phyloP scores from a whole-genome alignment of 2,113 vertebrate genomes.

The Symphodus melops region DNA sequence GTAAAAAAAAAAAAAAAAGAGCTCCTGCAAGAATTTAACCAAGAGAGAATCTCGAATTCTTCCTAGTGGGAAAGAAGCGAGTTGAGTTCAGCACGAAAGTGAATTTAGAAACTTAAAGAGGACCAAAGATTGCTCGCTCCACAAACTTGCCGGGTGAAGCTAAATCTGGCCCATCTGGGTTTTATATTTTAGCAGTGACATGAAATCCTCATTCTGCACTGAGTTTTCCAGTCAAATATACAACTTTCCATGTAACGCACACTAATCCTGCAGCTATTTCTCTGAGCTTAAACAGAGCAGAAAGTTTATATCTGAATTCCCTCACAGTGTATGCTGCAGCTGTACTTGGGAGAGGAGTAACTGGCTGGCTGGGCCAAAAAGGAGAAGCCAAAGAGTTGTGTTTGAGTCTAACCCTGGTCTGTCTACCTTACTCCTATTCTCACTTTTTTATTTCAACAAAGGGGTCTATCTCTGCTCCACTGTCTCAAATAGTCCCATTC shows the following conservation, averaged over 20 bases:
- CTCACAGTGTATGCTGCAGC: conserved; percentile 49
- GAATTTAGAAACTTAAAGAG: neutral
- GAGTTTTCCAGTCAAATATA: conserved; percentile 72
- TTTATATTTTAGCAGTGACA: conserved; percentile 66
- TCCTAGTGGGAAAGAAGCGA: conserved; percentile 18
- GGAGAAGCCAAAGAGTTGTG: conserved; percentile 65
- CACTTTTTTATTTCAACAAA: conserved; percentile 38
- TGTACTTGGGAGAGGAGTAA: conserved; percentile 53
- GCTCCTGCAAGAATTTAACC: conserved; percentile 15
- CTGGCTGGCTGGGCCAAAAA: conserved; percentile 37
- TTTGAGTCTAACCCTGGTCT: conserved; percentile 64
- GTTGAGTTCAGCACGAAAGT: neutral
- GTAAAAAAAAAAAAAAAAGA: conserved; percentile 5
- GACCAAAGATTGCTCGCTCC: conserved; percentile 11
- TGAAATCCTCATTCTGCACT: conserved; percentile 61
- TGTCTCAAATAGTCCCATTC: conserved; percentile 62
- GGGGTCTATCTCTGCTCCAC: conserved; percentile 47
- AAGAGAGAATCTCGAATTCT: conserved; percentile 1
- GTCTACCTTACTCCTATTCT: conserved; percentile 29
- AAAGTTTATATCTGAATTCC: conserved; percentile 67
- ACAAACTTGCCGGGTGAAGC: conserved; percentile 26
- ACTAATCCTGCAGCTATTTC: conserved; percentile 73
- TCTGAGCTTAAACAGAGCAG: conserved; percentile 75
- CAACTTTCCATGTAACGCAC: conserved; percentile 72
- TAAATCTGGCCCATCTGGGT: conserved; percentile 67